Evolutionary conservation across 2,113 vertebrate species (phyloP).

Genomic region (Papio anubis): DNA sequence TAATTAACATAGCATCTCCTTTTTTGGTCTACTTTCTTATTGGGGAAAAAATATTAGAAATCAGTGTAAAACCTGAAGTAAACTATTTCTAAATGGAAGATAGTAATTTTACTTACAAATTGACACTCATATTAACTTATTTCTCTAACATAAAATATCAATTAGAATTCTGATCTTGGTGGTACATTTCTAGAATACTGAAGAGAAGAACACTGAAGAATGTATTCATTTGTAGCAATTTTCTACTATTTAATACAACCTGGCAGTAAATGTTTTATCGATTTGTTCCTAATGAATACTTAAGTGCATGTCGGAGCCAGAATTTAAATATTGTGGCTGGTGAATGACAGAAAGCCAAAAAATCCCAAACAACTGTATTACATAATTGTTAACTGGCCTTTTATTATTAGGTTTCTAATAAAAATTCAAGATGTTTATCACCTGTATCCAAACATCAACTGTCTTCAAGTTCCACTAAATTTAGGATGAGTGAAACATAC

Average conservation of each 20-base stretch:
- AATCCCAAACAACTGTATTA: background rate
- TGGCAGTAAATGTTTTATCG: background rate
- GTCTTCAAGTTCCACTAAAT: background rate
- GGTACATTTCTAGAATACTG: background rate
- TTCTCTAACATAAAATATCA: background rate
- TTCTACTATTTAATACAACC: background rate
- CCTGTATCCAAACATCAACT: background rate
- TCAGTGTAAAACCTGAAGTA: background rate
- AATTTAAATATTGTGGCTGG: constrained; percentile 13
- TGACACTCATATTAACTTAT: constrained; percentile 23
- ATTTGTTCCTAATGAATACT: background rate
- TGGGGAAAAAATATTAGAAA: background rate
- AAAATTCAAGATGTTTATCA: background rate
- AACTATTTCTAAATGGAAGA: background rate
- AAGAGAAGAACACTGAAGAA: background rate
- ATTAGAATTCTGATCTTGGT: background rate
- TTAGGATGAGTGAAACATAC: background rate
- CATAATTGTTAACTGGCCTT: background rate
- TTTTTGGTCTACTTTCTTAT: background rate
- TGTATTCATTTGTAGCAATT: background rate
- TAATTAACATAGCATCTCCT: background rate
- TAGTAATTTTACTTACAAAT: background rate
- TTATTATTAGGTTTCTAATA: background rate
- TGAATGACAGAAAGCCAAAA: background rate
- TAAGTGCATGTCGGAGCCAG: background rate